Evolutionary conservation across 1,140 invertebrate species (phyloP), one percentile per base, ranked within the genome.

Genomic region (Drosophila sucinea): DNA sequence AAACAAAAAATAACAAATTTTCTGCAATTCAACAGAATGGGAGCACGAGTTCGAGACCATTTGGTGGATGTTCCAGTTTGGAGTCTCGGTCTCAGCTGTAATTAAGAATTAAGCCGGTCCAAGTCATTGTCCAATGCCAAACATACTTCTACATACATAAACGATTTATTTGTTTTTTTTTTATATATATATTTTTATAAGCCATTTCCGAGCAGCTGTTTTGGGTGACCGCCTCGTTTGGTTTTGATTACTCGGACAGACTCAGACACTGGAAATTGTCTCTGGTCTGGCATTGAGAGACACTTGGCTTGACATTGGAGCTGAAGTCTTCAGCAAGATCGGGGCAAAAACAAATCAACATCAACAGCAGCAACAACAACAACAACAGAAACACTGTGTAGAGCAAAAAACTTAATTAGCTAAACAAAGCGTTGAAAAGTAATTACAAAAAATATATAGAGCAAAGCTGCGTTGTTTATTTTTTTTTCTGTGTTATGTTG

Each of bases 281-380:
- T 51, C 44, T 27, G n/a, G 44, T 51, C 78, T 85, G 82, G 82
- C 82, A 85, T 85, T 85, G 81, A 74, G 78, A 85, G 81, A 78
- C 77, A 86, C 82, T 75, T 79, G 56, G 75, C 74, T 74, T 85
- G 82, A 85, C 82, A 86, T 85, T 85, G 82, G 86, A 86, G 60
- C 68, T 17, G 6, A 23, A 58, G 56, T 35, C 56, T 58, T 58
- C 30, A 35, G 56, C 17, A 33, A 23, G 44, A 47, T 47, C 5
- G 17, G 44, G 41, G 71, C 63, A 44, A 67, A 65, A 75, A 64
- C 71, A 74, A 75, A 74, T 74, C 73, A 67, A 69, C 7, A 56
- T 11, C 8, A 29, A 47, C 23, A 25, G 11, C 7, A 51, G 27
- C 1, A 51, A 38, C 35, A 38, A 38, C 33, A 6, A 35, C 33